Conservation (phyloP, 2,113 vertebrate genomes). For the Picathartes gymnocephalus region DNA sequence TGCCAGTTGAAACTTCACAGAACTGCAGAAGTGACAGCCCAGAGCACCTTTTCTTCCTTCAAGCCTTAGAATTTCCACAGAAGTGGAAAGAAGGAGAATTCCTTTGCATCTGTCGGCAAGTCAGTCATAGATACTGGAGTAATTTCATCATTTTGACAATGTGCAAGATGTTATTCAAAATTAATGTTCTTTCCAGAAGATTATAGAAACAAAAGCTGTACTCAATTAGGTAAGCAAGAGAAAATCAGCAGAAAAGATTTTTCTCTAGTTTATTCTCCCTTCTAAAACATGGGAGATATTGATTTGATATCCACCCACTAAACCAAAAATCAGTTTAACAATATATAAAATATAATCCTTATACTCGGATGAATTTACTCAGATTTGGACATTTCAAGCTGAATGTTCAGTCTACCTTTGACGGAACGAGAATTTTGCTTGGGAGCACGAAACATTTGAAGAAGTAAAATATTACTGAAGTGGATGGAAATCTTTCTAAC, state of each 20-base stretch:
- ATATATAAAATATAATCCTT: neutral
- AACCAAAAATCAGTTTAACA: neutral
- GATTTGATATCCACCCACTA: neutral
- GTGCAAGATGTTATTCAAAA: neutral
- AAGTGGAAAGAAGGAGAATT: neutral
- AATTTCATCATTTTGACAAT: neutral
- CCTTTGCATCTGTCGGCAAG: neutral
- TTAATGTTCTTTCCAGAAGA: neutral
- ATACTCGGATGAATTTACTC: neutral
- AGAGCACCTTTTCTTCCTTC: neutral
- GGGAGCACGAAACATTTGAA: neutral
- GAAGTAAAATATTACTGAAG: neutral
- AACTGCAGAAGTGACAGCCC: neutral
- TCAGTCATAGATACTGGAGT: neutral
- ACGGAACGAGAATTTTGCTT: neutral
- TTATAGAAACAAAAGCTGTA: neutral
- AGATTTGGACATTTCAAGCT: neutral
- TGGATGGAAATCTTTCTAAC: neutral
- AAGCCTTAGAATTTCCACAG: neutral
- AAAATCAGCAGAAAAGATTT: neutral
- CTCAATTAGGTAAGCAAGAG: neutral
- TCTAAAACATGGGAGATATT: neutral
- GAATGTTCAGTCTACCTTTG: neutral
- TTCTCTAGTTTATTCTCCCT: neutral
- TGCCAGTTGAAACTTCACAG: neutral